Conservation (phyloP, 2,113 vertebrate genomes). For the Junco hyemalis region DNA sequence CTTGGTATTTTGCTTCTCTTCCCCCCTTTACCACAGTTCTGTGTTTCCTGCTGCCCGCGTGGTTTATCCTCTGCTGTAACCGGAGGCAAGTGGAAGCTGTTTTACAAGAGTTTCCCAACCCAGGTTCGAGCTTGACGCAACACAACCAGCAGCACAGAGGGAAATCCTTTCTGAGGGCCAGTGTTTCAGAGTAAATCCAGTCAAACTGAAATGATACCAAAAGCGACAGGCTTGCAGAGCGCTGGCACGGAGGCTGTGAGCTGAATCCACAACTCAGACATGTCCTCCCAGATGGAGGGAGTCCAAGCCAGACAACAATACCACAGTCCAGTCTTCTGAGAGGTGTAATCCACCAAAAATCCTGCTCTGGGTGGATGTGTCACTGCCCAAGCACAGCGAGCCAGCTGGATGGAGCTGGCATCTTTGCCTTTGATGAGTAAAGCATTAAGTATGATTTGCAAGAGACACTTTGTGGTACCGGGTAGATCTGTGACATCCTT, state of each 20-base stretch:
- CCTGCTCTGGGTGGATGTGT: background rate
- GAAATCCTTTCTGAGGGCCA: background rate
- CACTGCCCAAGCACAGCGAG: background rate
- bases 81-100: background rate
- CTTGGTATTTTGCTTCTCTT: background rate
- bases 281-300: background rate
- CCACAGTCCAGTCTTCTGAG: background rate
- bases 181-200: background rate
- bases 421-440: background rate
- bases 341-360: background rate
- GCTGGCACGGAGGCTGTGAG: background rate
- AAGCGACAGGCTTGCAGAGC: background rate
- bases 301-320: background rate
- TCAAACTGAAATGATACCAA: background rate
- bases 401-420: background rate
- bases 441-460: background rate
- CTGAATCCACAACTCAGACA: background rate
- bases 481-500: background rate
- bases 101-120: background rate
- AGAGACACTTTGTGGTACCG: background rate
- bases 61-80: background rate
- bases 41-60: accelerated
- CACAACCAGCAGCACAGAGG: background rate
- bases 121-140: background rate
- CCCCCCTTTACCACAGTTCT: accelerated